Evolutionary conservation across 23 tunicate species (phyloP).

Genomic region (Halocynthia aurantium): DNA sequence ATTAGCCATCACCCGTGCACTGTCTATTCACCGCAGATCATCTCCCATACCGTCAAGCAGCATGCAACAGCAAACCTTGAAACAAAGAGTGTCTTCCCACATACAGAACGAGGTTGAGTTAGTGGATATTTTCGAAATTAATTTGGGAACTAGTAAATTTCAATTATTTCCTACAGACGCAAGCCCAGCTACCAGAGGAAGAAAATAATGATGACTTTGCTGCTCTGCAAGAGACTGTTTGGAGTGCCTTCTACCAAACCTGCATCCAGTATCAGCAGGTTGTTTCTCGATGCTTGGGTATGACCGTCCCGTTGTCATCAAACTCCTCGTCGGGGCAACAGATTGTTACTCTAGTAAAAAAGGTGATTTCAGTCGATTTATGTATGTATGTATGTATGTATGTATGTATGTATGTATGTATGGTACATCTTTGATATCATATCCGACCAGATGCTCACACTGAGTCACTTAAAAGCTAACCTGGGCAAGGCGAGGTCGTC

Average conservation of each 20-base stretch:
- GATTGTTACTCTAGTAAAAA: slow-evolving; percentile 30
- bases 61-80: slow-evolving; percentile 11
- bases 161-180: slow-evolving; percentile 7
- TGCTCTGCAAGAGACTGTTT: slow-evolving; percentile 28
- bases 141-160: background rate
- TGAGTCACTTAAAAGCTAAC: too few relatives aligned
- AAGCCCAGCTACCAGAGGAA: slow-evolving; percentile 5
- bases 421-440: too few relatives aligned
- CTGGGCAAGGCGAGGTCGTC: too few relatives aligned
- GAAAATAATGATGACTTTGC: slow-evolving; percentile 33
- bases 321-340: background rate
- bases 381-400: too few relatives aligned
- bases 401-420: too few relatives aligned
- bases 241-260: slow-evolving; percentile 46
- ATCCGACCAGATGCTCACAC: too few relatives aligned
- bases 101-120: slow-evolving; percentile 39
- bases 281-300: slow-evolving; percentile 41
- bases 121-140: background rate
- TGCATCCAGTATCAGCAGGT: slow-evolving; percentile 59
- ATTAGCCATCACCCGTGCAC: slow-evolving; percentile 43
- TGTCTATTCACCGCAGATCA: slow-evolving; percentile 40
- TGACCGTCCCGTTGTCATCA: slow-evolving; percentile 6
- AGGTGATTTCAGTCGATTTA: slow-evolving; percentile 1
- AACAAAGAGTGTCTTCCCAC: slow-evolving; percentile 27
- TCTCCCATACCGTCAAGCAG: background rate